Base-by-base conservation (phyloP, 2,888 invertebrate species). In the Euplexia lucipara region DNA sequence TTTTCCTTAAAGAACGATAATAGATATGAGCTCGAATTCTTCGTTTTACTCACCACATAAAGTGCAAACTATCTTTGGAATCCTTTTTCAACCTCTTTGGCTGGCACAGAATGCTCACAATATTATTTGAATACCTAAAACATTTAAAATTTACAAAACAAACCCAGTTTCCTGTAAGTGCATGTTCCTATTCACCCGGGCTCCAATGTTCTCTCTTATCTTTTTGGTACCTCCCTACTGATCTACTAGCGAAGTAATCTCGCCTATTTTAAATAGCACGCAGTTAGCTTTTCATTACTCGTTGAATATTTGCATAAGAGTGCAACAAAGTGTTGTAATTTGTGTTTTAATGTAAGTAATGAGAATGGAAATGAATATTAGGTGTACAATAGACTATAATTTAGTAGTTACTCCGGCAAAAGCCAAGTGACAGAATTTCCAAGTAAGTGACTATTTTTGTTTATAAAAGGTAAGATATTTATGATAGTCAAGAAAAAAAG, bases 201-300 rank as follows among this genome's bases (percentile, higher is more conserved):
- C 73, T 81, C 56, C 73, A 54, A 68, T 83, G 75, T 73, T 72
- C 79, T 86, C 81, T 82, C 78, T 86, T 94, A 93, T 93, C 93
- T 92, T 92, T 94, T 92, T 92, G 93, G 92, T 89, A 90, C 78
- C 75, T 82, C 83, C 78, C 75, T 80, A 81, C 82, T 89, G 90
- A 91, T 91, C 88, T 88, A 85, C 83, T 64, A 62, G 62, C 67
- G 22, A 52, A 64, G 62, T 76, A 76, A 81, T 83, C 84, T 81
- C 76, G 83, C 81, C 84, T 88, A 83, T 90, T 94, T 92, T 89
- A 92, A 91, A 93, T 92, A 91, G 90, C 90, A 92, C 89, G 87
- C 87, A 88, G 88, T 89, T 88, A 88, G 87, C 88, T 86, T 84
- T 89, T 90, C 92, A 92, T 92, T 91, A 91, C 89, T 87, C 86